A percentile compares a stretch with the other conserved stretches of the same genome.
These are phyloP conservation scores for Platorchestia sp. DNA, from an alignment of 1,140 invertebrate species.

Conservation along the genomic window DNA sequence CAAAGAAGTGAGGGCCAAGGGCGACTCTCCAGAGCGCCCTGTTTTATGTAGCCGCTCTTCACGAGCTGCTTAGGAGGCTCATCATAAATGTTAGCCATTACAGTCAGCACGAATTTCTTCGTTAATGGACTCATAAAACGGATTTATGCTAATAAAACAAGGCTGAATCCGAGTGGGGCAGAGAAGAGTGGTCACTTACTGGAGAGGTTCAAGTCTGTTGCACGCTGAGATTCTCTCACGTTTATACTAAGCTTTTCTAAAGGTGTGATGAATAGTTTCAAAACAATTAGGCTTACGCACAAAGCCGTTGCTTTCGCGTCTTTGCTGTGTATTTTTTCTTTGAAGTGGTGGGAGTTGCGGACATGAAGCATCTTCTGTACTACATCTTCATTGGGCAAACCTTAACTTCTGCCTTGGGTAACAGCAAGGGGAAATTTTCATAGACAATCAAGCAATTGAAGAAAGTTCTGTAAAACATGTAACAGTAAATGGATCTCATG, in stretches of 20 bases:
- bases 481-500: background rate
- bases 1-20: background rate
- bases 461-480: background rate
- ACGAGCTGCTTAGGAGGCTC: slow-evolving; percentile 4
- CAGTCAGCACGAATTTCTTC: slow-evolving; percentile 30
- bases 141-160: slow-evolving; percentile 38
- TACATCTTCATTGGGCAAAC: too few species aligned
- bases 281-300: background rate
- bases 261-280: background rate
- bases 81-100: slow-evolving; percentile 38
- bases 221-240: background rate
- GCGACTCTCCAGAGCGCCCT: background rate
- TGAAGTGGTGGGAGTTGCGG: too few species aligned
- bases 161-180: background rate
- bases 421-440: too few species aligned
- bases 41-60: background rate
- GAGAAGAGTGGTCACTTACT: background rate
- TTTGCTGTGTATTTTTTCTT: too few species aligned
- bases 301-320: too few species aligned
- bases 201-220: background rate
- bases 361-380: too few species aligned
- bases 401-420: too few species aligned
- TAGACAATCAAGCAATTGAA: background rate
- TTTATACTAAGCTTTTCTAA: background rate
- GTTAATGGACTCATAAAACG: slow-evolving; percentile 29